Evolutionary conservation across 2,797 vertebrate genomes (phyloP).

Genomic region (Cossypha niveicapilla): DNA sequence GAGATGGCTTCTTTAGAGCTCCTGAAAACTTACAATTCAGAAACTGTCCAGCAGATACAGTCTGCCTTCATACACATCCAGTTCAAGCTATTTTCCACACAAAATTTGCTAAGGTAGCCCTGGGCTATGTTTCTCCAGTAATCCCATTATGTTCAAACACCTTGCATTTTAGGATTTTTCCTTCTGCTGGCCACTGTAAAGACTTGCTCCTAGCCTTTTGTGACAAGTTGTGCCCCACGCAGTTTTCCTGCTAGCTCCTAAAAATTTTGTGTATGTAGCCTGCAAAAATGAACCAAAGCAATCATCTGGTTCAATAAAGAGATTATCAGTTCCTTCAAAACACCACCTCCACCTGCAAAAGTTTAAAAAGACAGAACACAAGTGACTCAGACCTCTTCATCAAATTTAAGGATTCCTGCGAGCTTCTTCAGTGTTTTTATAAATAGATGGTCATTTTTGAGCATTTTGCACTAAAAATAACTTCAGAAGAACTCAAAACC

Average conservation of each 20-base stretch:
- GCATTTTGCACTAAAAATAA: conserved; percentile 18
- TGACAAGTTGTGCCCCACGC: not conserved
- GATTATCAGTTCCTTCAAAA: not conserved
- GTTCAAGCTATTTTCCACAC: not conserved
- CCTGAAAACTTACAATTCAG: not conserved
- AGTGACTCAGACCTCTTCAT: not conserved
- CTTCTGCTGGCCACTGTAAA: not conserved
- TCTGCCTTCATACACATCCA: not conserved
- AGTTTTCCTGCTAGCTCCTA: not conserved
- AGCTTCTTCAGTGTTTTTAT: not conserved
- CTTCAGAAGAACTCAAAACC: not conserved
- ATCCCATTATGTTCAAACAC: not conserved
- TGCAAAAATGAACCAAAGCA: not conserved
- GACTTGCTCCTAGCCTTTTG: not conserved
- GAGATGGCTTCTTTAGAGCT: not conserved
- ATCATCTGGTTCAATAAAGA: not conserved
- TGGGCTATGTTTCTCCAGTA: not conserved
- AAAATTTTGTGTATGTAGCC: not conserved
- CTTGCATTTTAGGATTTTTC: not conserved
- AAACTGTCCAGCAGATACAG: not conserved
- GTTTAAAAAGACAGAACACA: not conserved
- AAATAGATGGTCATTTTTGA: not conserved
- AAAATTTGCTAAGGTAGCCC: not conserved
- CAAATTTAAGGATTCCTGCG: not conserved
- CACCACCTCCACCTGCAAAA: not conserved